A percentile compares a stretch with the other conserved stretches of the same genome.
These are phyloP conservation scores for Osmerus eperlanus DNA, from an alignment of 2,113 vertebrate genomes.

Conservation along the genomic window DNA sequence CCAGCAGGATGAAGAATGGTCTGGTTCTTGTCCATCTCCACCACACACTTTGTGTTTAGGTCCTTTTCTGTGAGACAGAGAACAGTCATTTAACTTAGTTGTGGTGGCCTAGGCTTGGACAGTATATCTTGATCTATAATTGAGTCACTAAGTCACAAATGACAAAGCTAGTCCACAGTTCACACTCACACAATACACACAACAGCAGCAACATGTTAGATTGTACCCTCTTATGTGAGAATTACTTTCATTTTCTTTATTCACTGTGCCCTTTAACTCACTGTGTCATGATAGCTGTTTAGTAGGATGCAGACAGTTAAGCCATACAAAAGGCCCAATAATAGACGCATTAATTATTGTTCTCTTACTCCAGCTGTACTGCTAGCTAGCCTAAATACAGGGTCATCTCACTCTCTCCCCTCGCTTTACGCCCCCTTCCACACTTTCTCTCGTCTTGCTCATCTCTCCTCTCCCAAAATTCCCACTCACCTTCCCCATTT, in stretches of 20 bases:
- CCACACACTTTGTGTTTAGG: conserved; percentile 95
- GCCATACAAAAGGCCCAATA: conserved; percentile 13
- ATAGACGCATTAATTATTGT: conserved; percentile 18
- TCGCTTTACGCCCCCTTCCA: not conserved
- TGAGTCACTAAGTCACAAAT: too few species aligned
- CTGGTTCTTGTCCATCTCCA: conserved; percentile 94
- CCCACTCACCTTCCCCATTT: too few species aligned
- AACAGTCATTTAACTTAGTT: conserved; percentile 2
- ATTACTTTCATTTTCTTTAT: too few species aligned
- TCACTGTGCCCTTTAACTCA: too few species aligned
- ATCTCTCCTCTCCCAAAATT: too few species aligned
- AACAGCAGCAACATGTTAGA: too few species aligned
- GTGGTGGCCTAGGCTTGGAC: too few species aligned
- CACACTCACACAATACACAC: too few species aligned
- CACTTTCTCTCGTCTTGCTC: not conserved
- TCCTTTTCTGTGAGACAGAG: conserved; percentile 83
- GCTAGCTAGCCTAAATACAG: not conserved
- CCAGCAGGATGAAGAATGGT: conserved; percentile 83
- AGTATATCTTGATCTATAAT: too few species aligned
- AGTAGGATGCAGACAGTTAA: not conserved
- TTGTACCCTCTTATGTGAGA: too few species aligned
- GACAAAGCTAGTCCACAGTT: too few species aligned
- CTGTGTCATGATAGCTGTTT: not conserved
- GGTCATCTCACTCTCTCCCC: not conserved
- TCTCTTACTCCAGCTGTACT: not conserved